phyloP scores from a whole-genome alignment of 2,888 invertebrate species.

The Pocota personata region DNA sequence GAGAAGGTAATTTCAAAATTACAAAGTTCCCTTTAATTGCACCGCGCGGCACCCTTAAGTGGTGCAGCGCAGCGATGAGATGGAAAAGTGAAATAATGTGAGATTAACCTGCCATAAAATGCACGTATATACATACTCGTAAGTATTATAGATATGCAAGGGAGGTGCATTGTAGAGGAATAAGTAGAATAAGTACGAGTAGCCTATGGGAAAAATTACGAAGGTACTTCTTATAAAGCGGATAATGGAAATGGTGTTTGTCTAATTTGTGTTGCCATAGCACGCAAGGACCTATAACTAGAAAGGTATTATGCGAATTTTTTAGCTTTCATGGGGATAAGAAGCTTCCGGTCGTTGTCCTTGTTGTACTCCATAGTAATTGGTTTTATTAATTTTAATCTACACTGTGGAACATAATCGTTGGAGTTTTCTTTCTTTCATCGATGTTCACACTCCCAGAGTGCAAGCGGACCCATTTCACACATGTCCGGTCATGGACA shows the following conservation, averaged over 20 bases:
- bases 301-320: constrained; percentile 6
- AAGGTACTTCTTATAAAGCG: constrained; percentile 15
- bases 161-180: background rate
- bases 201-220: constrained; percentile 10
- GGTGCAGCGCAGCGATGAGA: constrained; percentile 9
- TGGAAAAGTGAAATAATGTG: constrained; percentile 24
- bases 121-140: constrained; percentile 30
- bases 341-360: constrained; percentile 35
- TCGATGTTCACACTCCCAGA: background rate
- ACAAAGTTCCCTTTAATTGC: constrained; percentile 67
- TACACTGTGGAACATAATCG: background rate
- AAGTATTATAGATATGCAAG: too few relatives aligned
- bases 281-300: constrained; percentile 14
- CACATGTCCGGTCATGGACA: too few relatives aligned
- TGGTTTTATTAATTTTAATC: background rate
- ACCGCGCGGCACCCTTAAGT: constrained; percentile 39
- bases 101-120: constrained; percentile 60
- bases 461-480: background rate
- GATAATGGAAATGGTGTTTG: constrained; percentile 56
- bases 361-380: background rate
- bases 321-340: background rate
- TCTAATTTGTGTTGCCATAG: constrained; percentile 26
- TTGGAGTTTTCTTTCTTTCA: background rate
- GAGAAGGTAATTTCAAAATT: constrained; percentile 61
- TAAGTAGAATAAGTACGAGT: too few relatives aligned